Evolutionary conservation across 2,888 invertebrate genomes (phyloP), one percentile per base, ranked within the genome.

Genomic region (Blera fallax): DNA sequence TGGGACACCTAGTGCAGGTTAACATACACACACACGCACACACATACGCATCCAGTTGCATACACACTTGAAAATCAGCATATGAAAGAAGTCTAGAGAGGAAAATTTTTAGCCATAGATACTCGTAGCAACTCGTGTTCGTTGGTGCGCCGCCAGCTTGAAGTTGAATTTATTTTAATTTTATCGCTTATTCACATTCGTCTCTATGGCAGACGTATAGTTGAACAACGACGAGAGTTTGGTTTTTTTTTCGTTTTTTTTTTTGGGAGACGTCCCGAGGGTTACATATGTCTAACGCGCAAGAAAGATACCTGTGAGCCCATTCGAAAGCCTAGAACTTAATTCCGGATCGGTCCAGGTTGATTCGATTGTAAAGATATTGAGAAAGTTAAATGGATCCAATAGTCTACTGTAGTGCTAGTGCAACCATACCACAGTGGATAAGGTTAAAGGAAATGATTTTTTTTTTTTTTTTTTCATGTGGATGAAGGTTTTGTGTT

Each of bases 281-380:
- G 54, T 45, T 64, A 72, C 72, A 72, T 27, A 60, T 72, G 72
- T 72, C 60, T 45, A 60, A 4, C 32, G 21, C 27, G 32, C 2
- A 24, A n/a, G 14, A 52, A 14, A 56, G 32, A 34, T 56, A 56
- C 56, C 58, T 74, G 74, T 56, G 45, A 60, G 79, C 21, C 29
- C 62, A 52, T 45, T 34, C 11, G 54, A 54, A 60, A 43, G 62
- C 50, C 62, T 74, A 73, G 73, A 80, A 84, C 80, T 85, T 60
- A 72, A 81, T 85, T 81, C 76, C 76, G 72, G 65, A 85, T 77
- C 50, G 65, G 60, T 10, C 54, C 54, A 76, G 32, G 76, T 65
- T 76, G 70, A 65, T 81, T 81, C 76, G 80, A 85, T 81, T 85
- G 81, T 81, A 24, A 77, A 81, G 81, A 81, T 85, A 85, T 76